A percentile compares a stretch with the other conserved stretches of the same genome.
These are phyloP conservation scores for Nemotelus nigrinus DNA, from an alignment of 2,888 invertebrate genomes.

Conservation along the genomic window DNA sequence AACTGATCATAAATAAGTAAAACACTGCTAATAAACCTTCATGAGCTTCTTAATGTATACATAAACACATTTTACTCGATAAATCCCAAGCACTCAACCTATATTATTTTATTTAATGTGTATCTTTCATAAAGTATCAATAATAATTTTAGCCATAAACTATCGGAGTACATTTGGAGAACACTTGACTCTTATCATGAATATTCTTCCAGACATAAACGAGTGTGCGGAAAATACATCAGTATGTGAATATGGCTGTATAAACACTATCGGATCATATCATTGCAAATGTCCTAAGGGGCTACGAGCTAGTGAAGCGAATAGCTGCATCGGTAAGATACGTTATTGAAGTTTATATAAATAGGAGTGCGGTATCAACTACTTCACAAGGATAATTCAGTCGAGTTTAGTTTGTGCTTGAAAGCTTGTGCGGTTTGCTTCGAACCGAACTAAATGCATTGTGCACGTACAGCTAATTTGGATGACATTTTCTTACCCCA, in stretches of 20 bases:
- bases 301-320: slow-evolving; percentile 59
- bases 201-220: slow-evolving; percentile 63
- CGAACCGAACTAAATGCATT: neutral
- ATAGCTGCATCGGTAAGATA: slow-evolving; percentile 55
- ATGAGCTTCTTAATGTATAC: no score
- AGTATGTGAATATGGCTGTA: slow-evolving; percentile 65
- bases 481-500: no score
- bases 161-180: neutral
- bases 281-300: slow-evolving; percentile 66
- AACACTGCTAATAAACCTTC: no score
- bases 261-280: slow-evolving; percentile 67
- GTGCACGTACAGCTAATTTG: no score
- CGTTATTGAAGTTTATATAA: neutral
- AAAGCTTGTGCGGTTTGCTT: neutral
- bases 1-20: no score
- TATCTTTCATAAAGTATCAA: no score
- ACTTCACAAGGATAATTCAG: neutral
- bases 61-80: no score
- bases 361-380: no score
- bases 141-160: no score
- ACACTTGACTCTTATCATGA: no score
- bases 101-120: no score
- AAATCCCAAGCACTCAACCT: no score
- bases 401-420: neutral
- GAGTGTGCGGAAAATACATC: slow-evolving; percentile 65